Conservation (phyloP, 2,888 invertebrate species). For the Troides aeacus region DNA sequence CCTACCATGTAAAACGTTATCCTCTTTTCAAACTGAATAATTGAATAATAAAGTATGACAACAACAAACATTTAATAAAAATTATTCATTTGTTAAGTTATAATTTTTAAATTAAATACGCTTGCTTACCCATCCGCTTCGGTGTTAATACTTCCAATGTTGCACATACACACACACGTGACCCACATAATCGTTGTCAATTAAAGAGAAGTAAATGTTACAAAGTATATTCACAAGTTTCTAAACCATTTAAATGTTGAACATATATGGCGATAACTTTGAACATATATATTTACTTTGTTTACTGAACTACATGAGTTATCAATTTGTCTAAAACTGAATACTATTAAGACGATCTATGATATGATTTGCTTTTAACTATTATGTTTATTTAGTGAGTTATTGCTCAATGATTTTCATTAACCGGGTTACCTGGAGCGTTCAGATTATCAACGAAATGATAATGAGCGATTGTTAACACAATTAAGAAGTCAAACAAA, state of each 20-base stretch:
- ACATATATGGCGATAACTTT: constrained; percentile 1
- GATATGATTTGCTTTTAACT: no score
- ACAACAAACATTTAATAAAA: no score
- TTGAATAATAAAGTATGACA: no score
- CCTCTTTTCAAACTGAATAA: no score
- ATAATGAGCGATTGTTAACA: constrained; percentile 65
- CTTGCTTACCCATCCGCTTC: constrained; percentile 23
- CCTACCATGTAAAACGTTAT: no score
- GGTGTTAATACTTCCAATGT: constrained; percentile 32
- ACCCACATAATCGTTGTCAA: constrained; percentile 40
- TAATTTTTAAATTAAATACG: background rate
- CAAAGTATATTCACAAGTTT: constrained; percentile 42
- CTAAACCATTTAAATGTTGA: constrained; percentile 41
- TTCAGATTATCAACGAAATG: constrained; percentile 53
- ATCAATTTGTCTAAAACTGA: no score
- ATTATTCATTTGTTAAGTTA: background rate
- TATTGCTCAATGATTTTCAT: background rate
- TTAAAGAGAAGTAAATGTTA: constrained; percentile 37
- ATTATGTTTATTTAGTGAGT: background rate
- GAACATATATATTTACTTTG: background rate
- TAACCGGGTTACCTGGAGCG: constrained; percentile 36
- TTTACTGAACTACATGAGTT: background rate
- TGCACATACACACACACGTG: constrained; percentile 31
- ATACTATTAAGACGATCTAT: no score
- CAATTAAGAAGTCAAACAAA: constrained; percentile 64